phyloP scores from a whole-genome alignment of 2,888 invertebrate species.

The Polietes domitor region DNA sequence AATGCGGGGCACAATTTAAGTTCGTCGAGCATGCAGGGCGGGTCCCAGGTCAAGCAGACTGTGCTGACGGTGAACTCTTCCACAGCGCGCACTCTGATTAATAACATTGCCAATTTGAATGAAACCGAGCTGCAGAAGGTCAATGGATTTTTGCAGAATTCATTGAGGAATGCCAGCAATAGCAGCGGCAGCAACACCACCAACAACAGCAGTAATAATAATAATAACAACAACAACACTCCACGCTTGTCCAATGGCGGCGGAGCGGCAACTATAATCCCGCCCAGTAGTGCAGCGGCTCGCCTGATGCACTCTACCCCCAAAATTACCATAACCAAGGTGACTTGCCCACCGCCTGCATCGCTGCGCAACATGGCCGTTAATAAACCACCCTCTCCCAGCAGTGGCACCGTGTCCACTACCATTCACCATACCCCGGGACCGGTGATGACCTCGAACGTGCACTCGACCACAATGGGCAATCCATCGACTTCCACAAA shows the following conservation, averaged over 20 bases:
- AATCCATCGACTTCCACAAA: background rate
- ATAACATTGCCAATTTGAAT: conserved; percentile 65
- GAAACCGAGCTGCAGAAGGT: conserved; percentile 63
- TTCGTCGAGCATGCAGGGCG: background rate
- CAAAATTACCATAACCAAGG: conserved; percentile 62
- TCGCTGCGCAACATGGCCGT: conserved; percentile 52
- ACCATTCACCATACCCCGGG: conserved; percentile 57
- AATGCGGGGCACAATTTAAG: background rate
- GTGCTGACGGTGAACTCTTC: conserved; percentile 54
- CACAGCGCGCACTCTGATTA: conserved; percentile 55
- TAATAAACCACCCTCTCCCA: conserved; percentile 56
- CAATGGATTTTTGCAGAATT: conserved; percentile 62
- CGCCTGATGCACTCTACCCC: conserved; percentile 59
- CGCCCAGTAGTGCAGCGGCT: conserved; percentile 54
- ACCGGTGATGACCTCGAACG: conserved; percentile 49
- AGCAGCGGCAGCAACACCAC: too few relatives aligned
- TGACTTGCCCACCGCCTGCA: conserved; percentile 59
- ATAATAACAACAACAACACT: background rate
- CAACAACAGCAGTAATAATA: too few relatives aligned
- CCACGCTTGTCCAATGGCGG: conserved; percentile 24
- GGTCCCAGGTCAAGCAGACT: conserved; percentile 43
- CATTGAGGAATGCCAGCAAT: conserved; percentile 24
- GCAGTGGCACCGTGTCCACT: conserved; percentile 57
- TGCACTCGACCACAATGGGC: conserved; percentile 47
- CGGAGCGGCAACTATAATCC: background rate